Base-by-base conservation (phyloP, 2,113 vertebrate species). In the Salvelinus alpinus region DNA sequence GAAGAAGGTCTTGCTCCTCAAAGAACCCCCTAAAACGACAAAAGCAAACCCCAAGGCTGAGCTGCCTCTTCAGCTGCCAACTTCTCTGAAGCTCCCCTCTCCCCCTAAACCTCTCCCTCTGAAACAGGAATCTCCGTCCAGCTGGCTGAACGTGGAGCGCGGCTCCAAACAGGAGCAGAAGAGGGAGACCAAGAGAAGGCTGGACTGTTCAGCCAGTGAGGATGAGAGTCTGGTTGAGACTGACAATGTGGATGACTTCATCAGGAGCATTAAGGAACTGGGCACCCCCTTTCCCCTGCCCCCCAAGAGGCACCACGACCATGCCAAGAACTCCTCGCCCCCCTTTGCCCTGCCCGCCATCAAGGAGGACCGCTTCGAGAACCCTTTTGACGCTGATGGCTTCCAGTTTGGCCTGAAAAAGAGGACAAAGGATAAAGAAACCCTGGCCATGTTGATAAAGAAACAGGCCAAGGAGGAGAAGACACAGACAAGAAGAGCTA, bases 291-390 rank as follows among this genome's bases (percentile, higher is more conserved):
- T 96, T 79, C 93, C 93, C 38, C n/a, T 95, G 34, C 96, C 96
- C 22, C 94, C 92, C 76, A 97, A 95, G 80, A 97, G 91, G 82
- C 96, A 94, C 67, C 96, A 94, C 65, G 89, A 90, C 20, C 78
- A 88, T 75, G 94, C 92, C 0, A 97, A 94, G 82, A 90, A 91
- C 0, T 90, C 92, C 1, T 77, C 92, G 5, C 95, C 95, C 16
- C 93, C 92, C 29, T 97, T 95, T 5, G 94, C 89, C 60, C 90
- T 99, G 94, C 96, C 97, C 1, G 94, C 96, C 1, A 99, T 98
- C 72, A 96, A 93, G 7, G 97, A 98, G 88, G 96, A 97, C 86
- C 90, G 80, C 68, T 92, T 95, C 62, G 97, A 99, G 88, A 98
- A 93, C 85, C 91, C 94, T 0, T 95, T 98, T 72, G 95, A 99